Conservation (phyloP, 2,888 invertebrate species). For the Epirrhoe alternata region DNA sequence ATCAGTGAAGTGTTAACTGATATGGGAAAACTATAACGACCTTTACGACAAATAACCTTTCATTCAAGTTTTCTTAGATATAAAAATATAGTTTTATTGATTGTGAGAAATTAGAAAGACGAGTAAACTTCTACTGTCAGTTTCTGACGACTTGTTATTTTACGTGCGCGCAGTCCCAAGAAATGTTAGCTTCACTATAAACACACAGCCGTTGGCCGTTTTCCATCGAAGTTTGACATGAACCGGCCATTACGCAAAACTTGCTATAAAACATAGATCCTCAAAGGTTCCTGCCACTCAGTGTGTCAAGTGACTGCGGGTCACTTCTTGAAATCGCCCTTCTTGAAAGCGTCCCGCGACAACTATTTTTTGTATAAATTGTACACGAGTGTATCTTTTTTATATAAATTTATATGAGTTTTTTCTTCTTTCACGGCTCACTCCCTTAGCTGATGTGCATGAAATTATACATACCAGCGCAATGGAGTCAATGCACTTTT, state of each 20-base stretch:
- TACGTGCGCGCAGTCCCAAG: constrained; percentile 2
- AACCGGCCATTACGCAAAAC: constrained; percentile 20
- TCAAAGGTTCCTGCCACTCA: constrained; percentile 33
- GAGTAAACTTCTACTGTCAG: background rate
- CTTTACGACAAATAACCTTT: background rate
- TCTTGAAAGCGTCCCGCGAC: constrained; percentile 5
- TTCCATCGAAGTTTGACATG: constrained; percentile 19
- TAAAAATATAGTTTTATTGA: background rate
- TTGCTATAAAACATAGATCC: constrained; percentile 11
- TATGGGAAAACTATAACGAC: background rate
- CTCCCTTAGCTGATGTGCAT: constrained; percentile 12
- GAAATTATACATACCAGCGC: constrained; percentile 6
- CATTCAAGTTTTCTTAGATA: background rate
- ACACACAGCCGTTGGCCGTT: constrained; percentile 19
- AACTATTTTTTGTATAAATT: constrained; percentile 10
- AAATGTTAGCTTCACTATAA: constrained; percentile 17
- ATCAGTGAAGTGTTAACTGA: background rate
- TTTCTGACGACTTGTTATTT: background rate
- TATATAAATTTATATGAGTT: no score
- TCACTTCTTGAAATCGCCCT: constrained; percentile 10
- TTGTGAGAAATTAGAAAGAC: background rate
- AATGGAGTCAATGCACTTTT: constrained; percentile 11
- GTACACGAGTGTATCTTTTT: no score
- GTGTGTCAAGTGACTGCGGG: constrained; percentile 2
- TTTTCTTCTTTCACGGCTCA: constrained; percentile 18